Base-by-base conservation (phyloP, 1,140 invertebrate genomes). In the Camponotus floridanus region DNA sequence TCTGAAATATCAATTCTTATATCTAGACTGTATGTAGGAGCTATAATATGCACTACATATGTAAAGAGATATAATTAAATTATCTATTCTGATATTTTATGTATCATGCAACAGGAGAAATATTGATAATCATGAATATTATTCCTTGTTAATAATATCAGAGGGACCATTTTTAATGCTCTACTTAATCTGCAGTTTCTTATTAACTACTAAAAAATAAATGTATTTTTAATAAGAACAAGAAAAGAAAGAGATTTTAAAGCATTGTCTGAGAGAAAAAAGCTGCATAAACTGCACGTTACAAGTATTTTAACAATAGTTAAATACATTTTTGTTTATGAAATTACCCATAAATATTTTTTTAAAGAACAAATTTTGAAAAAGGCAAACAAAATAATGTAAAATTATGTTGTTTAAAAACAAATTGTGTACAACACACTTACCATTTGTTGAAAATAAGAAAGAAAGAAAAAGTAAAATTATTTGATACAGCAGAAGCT, bases 41-140 rank as follows among this genome's bases (percentile, higher is more conserved):
- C 42, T 85, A 80, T 48, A 65, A 65, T 18, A 55, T 26, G 74
- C 13, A 33, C 39, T 48, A 59, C 5, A 79, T 39, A 21, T 5
- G 67, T 45, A 45, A 59, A 57, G 18, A 85, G 33, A 57, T 18
- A 87, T 62, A 68, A 59, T 64, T 48, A 64, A 71, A 83, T 74
- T 59, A 81, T 39, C 64, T 81, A 83, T 7, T 15, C 1, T 74
- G 74, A 89, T 74, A 84, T 76, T 59, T 33, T 57, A n/a, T 11
- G 1, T 65, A 55, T 86, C 39, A 76, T 83, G 18, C 31, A 59
- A 62, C 15, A 62, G 15, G 48, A 78, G 21, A 73, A 80, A 57
- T n/a, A 61, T 48, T 33, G 18, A 64, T 18, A 64, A 31, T 71
- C 18, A 45, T 7, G 15, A 70, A 70, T 57, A 71, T 70, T 71